Conservation (phyloP, 2,113 vertebrate species). For the Heterochromis multidens region DNA sequence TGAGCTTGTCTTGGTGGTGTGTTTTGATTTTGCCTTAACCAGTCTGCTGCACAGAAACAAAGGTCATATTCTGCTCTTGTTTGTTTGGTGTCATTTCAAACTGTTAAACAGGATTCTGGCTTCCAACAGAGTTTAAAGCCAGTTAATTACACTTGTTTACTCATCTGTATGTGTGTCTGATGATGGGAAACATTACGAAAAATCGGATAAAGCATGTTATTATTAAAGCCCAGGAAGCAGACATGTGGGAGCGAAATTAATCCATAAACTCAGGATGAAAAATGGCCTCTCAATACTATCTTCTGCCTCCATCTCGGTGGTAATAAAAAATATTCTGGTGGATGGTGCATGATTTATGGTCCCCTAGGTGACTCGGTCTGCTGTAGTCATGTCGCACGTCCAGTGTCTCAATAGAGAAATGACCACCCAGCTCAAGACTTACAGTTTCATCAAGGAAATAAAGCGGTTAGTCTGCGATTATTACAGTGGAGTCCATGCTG, state of each 20-base stretch:
- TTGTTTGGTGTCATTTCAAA: background rate
- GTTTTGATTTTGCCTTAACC: background rate
- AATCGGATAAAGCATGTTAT: too few species aligned
- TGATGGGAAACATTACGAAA: too few species aligned
- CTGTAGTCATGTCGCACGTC: constrained; percentile 5
- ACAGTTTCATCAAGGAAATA: background rate
- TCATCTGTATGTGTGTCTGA: too few species aligned
- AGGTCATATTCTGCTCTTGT: background rate
- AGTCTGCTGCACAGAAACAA: background rate
- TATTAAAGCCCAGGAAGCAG: background rate
- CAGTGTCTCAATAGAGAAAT: constrained; percentile 12
- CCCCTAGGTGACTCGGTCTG: background rate
- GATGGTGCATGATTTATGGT: constrained; percentile 50
- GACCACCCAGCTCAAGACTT: constrained; percentile 3
- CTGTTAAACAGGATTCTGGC: background rate
- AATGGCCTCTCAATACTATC: constrained; percentile 35
- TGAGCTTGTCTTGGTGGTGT: background rate
- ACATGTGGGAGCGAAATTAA: constrained; percentile 15
- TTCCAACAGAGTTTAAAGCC: background rate
- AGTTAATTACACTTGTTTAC: background rate
- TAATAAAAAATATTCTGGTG: constrained; percentile 5
- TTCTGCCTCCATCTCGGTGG: background rate
- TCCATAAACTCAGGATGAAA: constrained; percentile 25
- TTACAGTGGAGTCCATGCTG: background rate
- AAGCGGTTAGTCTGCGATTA: background rate